These are phyloP conservation scores for Drosophila kuntzei DNA, from an alignment of 2,888 invertebrate genomes.

Conservation along the genomic window DNA sequence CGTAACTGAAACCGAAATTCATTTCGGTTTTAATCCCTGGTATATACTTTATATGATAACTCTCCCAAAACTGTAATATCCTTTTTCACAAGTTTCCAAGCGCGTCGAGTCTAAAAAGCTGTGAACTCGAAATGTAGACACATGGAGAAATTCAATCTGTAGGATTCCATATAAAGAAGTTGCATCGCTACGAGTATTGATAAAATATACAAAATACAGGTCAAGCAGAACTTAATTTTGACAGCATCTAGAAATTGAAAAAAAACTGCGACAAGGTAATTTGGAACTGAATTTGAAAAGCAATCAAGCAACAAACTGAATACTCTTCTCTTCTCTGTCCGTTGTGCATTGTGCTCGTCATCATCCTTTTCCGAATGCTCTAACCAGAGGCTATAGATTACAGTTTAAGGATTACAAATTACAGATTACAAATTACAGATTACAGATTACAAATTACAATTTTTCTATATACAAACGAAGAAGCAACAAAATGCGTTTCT, in stretches of 20 bases:
- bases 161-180: too few species aligned
- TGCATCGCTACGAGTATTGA: background rate
- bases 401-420: conserved; percentile 26
- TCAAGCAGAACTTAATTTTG: background rate
- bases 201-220: conserved; percentile 2
- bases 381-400: conserved; percentile 14
- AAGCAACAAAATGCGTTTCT: conserved; percentile 39
- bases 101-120: too few species aligned
- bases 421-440: conserved; percentile 25
- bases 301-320: conserved; percentile 5
- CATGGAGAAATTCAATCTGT: too few species aligned
- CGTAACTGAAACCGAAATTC: too few species aligned
- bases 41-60: too few species aligned
- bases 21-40: too few species aligned
- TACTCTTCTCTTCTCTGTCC: background rate
- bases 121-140: too few species aligned
- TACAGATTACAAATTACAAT: conserved; percentile 29
- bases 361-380: conserved; percentile 1
- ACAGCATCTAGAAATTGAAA: conserved; percentile 3
- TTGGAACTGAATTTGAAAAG: background rate
- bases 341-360: background rate
- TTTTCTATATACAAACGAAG: conserved; percentile 43
- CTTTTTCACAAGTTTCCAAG: too few species aligned
- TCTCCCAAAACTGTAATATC: too few species aligned
- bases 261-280: too few species aligned